Evolutionary conservation across 92 coral and sea anemone species (phyloP), one percentile per base, ranked within the genome.

Genomic region (Palythoa grandiflora): DNA sequence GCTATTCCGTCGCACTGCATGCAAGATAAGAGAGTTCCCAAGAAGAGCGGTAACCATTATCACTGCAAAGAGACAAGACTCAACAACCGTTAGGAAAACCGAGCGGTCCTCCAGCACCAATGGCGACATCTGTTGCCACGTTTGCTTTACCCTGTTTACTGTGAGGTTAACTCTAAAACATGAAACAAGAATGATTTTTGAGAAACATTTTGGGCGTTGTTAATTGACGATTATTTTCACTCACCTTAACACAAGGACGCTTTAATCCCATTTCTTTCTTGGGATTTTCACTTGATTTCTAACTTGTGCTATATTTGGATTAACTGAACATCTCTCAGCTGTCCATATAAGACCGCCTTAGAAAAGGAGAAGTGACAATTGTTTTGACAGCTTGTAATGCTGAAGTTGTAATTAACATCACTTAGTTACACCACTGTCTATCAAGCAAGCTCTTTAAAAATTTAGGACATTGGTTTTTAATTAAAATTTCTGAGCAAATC

Each of bases 1-100:
- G 37, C 88, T 7, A 55, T 89, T 93, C 55, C 91, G 77, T 38
- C 85, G 53, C 10, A 93, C 92, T 17, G 94, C 93, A n/a, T 87
- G 50, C 71, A 88, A 75, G 38, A 93, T 86, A 9, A 91, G 36
- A 11, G 81, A 9, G 50, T 93, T 93, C 3, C 96, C 96, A 52
- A 57, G 87, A 15, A 93, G 84, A 19, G 94, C 94, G 1, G 77
- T 75, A 1, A 85, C 38, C 73, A 87, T 89, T 14, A 93, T 77
- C 16, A 93, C 38, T 11, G 80, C 83, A 17, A 91, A 71, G 16
- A 81, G 59, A 12, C 77, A 72, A 16, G 93, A 87, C 74, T 93
- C 96, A 16, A 84, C 61, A 9, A 75, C 63, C 19, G 59, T 39
- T 17, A 84, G 61, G 68, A 73, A 1, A 6, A 37, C 52, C 10